These are phyloP conservation scores for Cistogaster globosa DNA, from an alignment of 2,888 invertebrate species.

Conservation along the genomic window DNA sequence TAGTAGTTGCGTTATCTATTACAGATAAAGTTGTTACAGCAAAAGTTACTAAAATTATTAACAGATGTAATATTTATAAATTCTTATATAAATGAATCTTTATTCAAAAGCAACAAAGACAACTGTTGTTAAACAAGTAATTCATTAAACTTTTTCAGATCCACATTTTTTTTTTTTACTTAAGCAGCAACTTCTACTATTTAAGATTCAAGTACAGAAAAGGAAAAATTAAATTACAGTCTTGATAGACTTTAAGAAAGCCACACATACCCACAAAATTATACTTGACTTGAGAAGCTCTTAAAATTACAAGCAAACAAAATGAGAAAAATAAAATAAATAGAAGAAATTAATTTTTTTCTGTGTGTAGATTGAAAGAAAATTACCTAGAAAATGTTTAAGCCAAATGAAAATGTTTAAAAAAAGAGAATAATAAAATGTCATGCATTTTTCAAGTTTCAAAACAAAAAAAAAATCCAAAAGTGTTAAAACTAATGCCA, in stretches of 20 bases:
- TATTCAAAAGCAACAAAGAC: slow-evolving; percentile 3
- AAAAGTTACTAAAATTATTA: too few species aligned
- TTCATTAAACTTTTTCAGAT: slow-evolving; percentile 29
- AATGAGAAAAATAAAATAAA: slow-evolving; percentile 33
- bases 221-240: slow-evolving; percentile 35
- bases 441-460: slow-evolving; percentile 25
- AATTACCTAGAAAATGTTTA: slow-evolving; percentile 42
- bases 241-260: slow-evolving; percentile 51
- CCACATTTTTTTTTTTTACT: slow-evolving; percentile 3
- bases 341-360: slow-evolving; percentile 28
- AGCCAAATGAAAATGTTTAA: slow-evolving; percentile 23
- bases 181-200: neutral
- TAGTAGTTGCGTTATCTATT: too few species aligned
- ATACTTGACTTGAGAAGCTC: slow-evolving; percentile 54
- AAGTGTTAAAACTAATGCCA: slow-evolving; percentile 64
- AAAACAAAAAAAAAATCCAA: slow-evolving; percentile 8
- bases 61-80: too few species aligned
- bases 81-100: too few species aligned
- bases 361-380: slow-evolving; percentile 19
- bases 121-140: neutral
- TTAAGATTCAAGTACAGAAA: neutral
- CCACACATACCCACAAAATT: slow-evolving; percentile 37
- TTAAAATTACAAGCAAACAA: slow-evolving; percentile 1
- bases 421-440: slow-evolving; percentile 10
- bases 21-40: too few species aligned